Percentiles rank a stretch among this genome's conserved stretches.
These are phyloP conservation scores for Macrotus californicus DNA, from an alignment of 2,113 vertebrate genomes.

Conservation along the genomic window DNA sequence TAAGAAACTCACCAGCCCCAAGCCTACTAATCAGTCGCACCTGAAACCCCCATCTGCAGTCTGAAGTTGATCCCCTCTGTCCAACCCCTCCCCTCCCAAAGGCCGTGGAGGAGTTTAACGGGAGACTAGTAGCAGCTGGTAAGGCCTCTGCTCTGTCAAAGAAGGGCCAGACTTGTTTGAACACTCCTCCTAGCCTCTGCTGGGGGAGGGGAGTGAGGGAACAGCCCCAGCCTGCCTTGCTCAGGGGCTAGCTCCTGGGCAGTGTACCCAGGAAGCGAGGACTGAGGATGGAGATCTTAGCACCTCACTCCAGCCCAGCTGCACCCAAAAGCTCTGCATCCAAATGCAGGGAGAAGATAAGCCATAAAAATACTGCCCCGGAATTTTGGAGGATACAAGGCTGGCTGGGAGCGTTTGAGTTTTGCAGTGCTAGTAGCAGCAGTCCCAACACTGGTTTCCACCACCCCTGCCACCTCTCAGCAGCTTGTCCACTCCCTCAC, in stretches of 20 bases:
- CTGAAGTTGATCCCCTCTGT: neutral
- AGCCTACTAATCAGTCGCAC: constrained; percentile 48
- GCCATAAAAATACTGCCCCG: neutral
- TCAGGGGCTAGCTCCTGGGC: neutral
- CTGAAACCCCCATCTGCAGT: constrained; percentile 40
- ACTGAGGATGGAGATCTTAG: neutral
- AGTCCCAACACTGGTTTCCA: constrained; percentile 17
- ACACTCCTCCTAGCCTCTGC: neutral
- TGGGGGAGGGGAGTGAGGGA: neutral
- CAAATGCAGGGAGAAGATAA: neutral
- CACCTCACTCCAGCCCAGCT: neutral
- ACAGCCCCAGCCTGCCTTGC: neutral
- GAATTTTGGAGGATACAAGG: neutral
- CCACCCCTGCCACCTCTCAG: constrained; percentile 56
- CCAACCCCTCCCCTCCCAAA: neutral
- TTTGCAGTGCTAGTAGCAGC: neutral
- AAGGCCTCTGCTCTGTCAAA: neutral
- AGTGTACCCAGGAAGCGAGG: neutral
- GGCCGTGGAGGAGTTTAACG: constrained; percentile 26
- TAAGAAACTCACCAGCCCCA: neutral
- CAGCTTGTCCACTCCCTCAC: constrained; percentile 57
- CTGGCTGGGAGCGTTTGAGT: neutral
- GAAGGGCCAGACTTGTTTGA: constrained; percentile 4
- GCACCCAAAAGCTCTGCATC: neutral
- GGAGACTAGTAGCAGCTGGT: constrained; percentile 33